These are phyloP conservation scores for Mycalesis mineus DNA, from an alignment of 2,888 invertebrate species.

Conservation along the genomic window DNA sequence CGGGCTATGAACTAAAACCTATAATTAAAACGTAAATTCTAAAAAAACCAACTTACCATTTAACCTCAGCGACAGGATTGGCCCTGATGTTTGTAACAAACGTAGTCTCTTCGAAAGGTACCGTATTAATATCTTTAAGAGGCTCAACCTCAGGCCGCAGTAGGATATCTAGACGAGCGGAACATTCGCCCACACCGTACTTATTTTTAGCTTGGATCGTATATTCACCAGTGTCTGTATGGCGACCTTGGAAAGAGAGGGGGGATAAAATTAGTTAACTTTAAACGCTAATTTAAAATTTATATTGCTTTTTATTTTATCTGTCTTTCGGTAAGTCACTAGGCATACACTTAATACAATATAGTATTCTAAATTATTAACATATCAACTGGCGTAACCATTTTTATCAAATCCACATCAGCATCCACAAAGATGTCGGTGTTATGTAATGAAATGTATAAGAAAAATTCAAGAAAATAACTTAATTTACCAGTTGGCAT, in stretches of 20 bases:
- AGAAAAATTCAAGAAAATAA: background rate
- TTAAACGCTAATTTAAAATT: no score
- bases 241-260: constrained; percentile 68
- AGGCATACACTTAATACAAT: no score
- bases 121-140: constrained; percentile 83
- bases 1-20: no score
- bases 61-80: constrained; percentile 92
- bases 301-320: no score
- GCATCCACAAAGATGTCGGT: no score
- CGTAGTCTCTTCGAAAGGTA: constrained; percentile 87
- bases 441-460: no score
- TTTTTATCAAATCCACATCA: no score
- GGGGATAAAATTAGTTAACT: no score
- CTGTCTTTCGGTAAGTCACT: no score
- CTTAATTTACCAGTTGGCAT: constrained; percentile 81
- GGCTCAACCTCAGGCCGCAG: constrained; percentile 88
- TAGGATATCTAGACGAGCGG: constrained; percentile 86
- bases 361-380: no score
- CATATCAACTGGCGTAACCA: no score
- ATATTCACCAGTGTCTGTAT: constrained; percentile 89
- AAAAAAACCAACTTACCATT: constrained; percentile 78
- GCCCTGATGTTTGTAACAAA: constrained; percentile 91
- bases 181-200: constrained; percentile 85
- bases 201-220: constrained; percentile 88
- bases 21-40: background rate